Base-by-base conservation (phyloP, 2,113 vertebrate genomes). In the Geococcyx californianus region DNA sequence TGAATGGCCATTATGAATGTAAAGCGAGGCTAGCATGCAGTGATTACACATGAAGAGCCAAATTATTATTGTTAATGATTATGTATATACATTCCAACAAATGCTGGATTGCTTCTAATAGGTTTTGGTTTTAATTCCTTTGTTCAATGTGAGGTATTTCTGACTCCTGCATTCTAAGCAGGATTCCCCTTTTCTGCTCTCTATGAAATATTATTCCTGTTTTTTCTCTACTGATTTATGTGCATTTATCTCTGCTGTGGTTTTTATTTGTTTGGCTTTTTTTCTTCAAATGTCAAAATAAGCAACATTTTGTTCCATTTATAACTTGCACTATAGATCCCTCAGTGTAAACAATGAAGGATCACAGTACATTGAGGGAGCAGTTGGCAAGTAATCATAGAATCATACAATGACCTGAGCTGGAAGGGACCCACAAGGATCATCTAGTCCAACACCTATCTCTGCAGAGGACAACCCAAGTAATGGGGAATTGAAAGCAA, bases 41-140 rank as follows among this genome's bases (percentile, higher is more conserved):
- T 85, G 78, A 94, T 91, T 96, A 74, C 64, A 74, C 89, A 55
- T 47, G 63, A 95, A 80, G 78, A 91, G 82, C 59, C 67, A 75
- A 74, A 81, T 93, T 90, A 88, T 84, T 94, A 80, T 81, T 84
- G 38, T 90, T 96, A 94, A 93, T 74, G 85, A 60, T 94, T 83
- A 90, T 88, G 42, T 59, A 51, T 60, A 7, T 93, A 31, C 68
- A 52, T 87, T 93, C 90, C 68, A 60, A 31, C 1, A 8, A 76
- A 81, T 76, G 52, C 75, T 93, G 47, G 67, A 90, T 88, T 88
- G 34, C 90, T 70, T 83, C 75, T 95, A 94, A 90, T 90, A 45
- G 77, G 23, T 67, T 94, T 93, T 96, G 52, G 89, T 96, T 96
- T 84, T 47, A 55, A 6, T 80, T 90, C 56, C 28, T 4, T 2